These are phyloP conservation scores for Linnaemya tessellans DNA, from an alignment of 2,888 invertebrate genomes.

Conservation along the genomic window DNA sequence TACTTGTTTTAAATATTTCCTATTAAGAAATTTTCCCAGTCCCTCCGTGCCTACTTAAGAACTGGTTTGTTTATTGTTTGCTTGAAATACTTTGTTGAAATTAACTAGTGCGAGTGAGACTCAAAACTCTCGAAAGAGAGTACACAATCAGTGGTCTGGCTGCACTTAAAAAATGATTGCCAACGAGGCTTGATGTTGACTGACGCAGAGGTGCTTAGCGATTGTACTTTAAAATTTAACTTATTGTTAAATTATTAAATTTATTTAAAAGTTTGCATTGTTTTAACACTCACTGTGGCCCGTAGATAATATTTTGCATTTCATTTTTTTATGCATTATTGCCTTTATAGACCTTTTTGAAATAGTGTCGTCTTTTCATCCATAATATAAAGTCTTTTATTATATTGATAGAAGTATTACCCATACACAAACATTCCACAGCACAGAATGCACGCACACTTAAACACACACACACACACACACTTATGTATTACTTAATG, in stretches of 20 bases:
- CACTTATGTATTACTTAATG: neutral
- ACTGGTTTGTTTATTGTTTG: too few relatives aligned
- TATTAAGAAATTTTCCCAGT: too few relatives aligned
- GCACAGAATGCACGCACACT: neutral
- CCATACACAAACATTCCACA: neutral
- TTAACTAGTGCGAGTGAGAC: too few relatives aligned
- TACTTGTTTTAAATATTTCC: too few relatives aligned
- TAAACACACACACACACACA: neutral
- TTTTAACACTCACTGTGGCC: constrained; percentile 12
- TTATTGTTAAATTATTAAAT: neutral
- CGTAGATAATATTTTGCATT: constrained; percentile 5
- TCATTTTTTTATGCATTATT: constrained; percentile 72
- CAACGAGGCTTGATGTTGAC: too few relatives aligned
- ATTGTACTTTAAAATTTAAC: too few relatives aligned
- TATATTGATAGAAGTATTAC: constrained; percentile 51
- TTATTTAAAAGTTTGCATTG: neutral
- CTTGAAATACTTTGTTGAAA: too few relatives aligned
- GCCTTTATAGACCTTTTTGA: constrained; percentile 72
- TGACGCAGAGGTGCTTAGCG: too few relatives aligned
- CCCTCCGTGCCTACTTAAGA: too few relatives aligned
- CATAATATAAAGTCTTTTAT: constrained; percentile 56
- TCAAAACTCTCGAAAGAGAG: too few relatives aligned
- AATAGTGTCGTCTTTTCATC: constrained; percentile 68
- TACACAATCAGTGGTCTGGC: too few relatives aligned
- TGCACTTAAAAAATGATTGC: too few relatives aligned